Base-by-base conservation (phyloP, 1,140 invertebrate genomes). In the Drosophila malerkotliana region DNA sequence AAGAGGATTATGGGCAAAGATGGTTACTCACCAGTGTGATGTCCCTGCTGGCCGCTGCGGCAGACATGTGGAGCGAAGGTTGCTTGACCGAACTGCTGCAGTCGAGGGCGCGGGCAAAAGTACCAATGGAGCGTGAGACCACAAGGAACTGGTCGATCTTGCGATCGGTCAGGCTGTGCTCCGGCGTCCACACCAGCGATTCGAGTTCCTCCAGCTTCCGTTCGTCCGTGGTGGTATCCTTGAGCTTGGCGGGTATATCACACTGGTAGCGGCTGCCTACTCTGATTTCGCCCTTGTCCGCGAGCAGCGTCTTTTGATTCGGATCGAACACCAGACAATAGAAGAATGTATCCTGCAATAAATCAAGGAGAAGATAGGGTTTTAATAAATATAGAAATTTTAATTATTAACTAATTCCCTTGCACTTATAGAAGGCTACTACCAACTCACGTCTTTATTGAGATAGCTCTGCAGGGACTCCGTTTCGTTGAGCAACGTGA, bases 281-380 rank as follows among this genome's bases (percentile, higher is more conserved):
- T 92, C 94, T 93, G 90, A 95, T 95, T 94, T 98, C 98, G 91
- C 98, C 98, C 94, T 99, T 98, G 93, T 99, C 99, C 79, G 98
- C 98, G 90, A 99, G 94, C 89, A 99, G 94, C 87, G 99, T 99
- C 93, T 99, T 99, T 93, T 99, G 98, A 92, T 97, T 95, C 68
- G 98, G 98, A 94, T 99, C 99, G 93, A 99, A 99, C 72, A 99
- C 99, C 92, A 99, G 94, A 92, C 98, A 99, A 93, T 99, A 99
- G 93, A 99, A 99, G 94, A 99, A 99, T 91, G 97, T 97, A 93
- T 99, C 98, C 94, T 97, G 93, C 89, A 93, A 93, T 90, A 91
- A 90, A 81, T 83, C 60, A 78, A 87, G 90, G 92, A 53, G 30
- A 1, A 44, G 4, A 8, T 0, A n/a, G 18, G 7, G 3, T 10